These are phyloP conservation scores for Eutrigla gurnardus DNA, from an alignment of 2,797 vertebrate genomes.

Conservation along the genomic window DNA sequence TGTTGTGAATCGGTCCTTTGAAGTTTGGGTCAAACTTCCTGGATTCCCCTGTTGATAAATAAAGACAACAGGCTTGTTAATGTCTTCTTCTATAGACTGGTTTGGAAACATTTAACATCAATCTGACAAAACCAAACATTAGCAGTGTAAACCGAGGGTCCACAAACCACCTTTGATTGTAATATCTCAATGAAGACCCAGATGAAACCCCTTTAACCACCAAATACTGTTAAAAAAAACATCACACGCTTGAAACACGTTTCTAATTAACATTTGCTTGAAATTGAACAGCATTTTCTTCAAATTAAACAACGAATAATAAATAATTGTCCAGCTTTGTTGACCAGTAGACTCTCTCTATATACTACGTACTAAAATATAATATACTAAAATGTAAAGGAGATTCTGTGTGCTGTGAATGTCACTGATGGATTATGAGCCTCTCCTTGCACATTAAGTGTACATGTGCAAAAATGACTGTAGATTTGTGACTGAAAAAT, in stretches of 20 bases:
- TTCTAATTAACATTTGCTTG: not conserved
- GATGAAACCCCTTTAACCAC: not conserved
- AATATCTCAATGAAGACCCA: not conserved
- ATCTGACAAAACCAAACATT: not conserved
- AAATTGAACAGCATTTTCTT: not conserved
- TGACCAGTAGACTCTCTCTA: not conserved
- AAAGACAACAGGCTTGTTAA: conserved; percentile 4
- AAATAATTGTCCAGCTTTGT: not conserved
- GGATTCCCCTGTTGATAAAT: conserved; percentile 84
- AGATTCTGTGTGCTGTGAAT: not conserved
- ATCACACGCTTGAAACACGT: too few relatives aligned
- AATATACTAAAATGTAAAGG: not conserved
- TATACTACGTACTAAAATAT: not conserved
- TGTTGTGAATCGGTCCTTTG: conserved; percentile 94
- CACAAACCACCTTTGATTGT: not conserved
- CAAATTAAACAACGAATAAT: not conserved
- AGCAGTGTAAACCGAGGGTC: not conserved
- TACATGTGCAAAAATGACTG: not conserved
- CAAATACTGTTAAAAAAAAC: not conserved
- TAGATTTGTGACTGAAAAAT: not conserved
- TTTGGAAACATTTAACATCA: not conserved
- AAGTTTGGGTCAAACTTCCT: conserved; percentile 93
- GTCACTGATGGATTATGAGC: conserved; percentile 8
- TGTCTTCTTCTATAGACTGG: not conserved
- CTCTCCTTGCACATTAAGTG: not conserved